Evolutionary conservation across 2,113 vertebrate genomes (phyloP).

Genomic region (Scomber colias): DNA sequence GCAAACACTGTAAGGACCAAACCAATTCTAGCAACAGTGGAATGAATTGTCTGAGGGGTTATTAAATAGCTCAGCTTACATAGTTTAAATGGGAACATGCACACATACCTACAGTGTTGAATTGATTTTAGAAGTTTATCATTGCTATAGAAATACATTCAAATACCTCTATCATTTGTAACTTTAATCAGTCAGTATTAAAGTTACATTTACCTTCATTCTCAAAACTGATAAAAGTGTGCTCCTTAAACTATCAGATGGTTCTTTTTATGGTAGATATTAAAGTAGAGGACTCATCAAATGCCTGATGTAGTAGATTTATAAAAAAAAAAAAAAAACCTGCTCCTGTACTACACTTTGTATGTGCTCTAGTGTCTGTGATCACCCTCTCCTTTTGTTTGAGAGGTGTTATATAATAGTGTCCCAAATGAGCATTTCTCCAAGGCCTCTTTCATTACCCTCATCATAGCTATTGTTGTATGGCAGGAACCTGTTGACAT

Average conservation of each 20-base stretch:
- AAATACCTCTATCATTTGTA: no score
- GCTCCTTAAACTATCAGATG: background rate
- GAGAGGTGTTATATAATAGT: constrained; percentile 16
- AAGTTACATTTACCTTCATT: no score
- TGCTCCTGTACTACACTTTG: background rate
- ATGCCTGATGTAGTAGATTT: no score
- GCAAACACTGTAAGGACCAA: constrained; percentile 22
- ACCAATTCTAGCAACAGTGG: background rate
- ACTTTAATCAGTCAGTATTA: background rate
- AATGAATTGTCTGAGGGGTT: background rate
- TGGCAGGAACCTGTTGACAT: constrained; percentile 59
- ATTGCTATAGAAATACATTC: no score
- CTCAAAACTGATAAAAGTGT: no score
- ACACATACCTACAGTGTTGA: background rate
- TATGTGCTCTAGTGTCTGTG: background rate
- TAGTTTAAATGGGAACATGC: background rate
- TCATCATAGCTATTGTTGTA: constrained; percentile 55
- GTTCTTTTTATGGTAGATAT: background rate
- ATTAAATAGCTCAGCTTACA: background rate
- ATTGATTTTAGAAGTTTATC: background rate
- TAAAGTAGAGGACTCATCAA: background rate
- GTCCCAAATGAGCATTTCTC: constrained; percentile 8
- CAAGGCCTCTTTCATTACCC: constrained; percentile 28
- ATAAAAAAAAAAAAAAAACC: background rate
- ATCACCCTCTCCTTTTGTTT: background rate